Conservation (phyloP, 2,888 invertebrate genomes). For the Volucella bombylans region DNA sequence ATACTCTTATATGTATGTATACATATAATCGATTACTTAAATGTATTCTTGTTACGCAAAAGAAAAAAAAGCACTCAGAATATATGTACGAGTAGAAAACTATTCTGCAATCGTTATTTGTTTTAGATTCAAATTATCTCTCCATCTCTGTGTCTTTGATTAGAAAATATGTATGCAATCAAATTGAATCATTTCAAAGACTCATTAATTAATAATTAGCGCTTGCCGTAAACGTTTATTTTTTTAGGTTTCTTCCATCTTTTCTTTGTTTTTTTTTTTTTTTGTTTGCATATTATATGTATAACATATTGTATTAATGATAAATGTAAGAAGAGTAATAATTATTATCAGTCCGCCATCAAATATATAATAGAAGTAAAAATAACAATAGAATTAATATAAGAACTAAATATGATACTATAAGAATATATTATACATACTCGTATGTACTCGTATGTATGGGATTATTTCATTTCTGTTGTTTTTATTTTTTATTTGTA, state of each 20-base stretch:
- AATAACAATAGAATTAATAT: slow-evolving; percentile 57
- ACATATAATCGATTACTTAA: no score
- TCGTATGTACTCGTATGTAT: no score
- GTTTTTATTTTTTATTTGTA: background rate
- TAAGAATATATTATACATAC: background rate
- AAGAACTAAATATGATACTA: slow-evolving; percentile 44
- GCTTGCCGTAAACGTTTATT: no score
- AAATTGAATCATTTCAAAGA: no score
- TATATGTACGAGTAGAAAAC: background rate
- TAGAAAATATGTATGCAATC: no score
- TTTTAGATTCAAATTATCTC: no score
- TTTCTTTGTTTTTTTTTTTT: background rate
- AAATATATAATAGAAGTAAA: slow-evolving; percentile 35
- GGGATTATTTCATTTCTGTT: no score
- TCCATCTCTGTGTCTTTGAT: no score
- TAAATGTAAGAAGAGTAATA: slow-evolving; percentile 2
- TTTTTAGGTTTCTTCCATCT: background rate
- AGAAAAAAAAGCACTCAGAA: slow-evolving; percentile 13
- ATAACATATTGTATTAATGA: slow-evolving; percentile 3
- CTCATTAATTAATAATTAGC: no score
- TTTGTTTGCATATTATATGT: slow-evolving; percentile 9
- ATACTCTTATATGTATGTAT: background rate
- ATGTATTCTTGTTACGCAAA: slow-evolving; percentile 5
- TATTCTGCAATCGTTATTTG: no score
- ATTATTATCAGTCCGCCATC: slow-evolving; percentile 56